Evolutionary conservation across 1,140 invertebrate species (phyloP).

Genomic region (Drosophila trapezifrons): DNA sequence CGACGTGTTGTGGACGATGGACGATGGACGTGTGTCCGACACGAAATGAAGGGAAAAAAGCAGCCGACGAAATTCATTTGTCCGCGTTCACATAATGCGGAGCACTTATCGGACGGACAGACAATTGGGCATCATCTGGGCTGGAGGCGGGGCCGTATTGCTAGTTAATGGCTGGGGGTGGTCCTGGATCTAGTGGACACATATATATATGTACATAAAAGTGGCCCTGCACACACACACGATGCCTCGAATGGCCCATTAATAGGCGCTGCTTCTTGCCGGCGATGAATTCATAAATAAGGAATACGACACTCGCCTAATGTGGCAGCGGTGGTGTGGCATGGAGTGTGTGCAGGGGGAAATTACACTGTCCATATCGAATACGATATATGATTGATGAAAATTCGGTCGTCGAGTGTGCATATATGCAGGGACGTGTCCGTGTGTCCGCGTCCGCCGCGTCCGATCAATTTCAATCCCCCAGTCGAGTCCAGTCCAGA

Average conservation of each 20-base stretch:
- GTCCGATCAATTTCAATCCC: slow-evolving; percentile 44
- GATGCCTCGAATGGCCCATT: slow-evolving; percentile 27
- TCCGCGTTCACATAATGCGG: slow-evolving; percentile 35
- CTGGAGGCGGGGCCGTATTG: slow-evolving; percentile 4
- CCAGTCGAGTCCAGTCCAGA: slow-evolving; percentile 6
- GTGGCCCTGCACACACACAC: slow-evolving; percentile 6
- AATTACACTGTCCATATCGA: slow-evolving; percentile 68
- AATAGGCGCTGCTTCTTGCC: slow-evolving; percentile 36
- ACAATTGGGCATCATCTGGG: slow-evolving; percentile 40
- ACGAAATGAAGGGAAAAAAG: slow-evolving; percentile 3
- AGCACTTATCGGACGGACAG: slow-evolving; percentile 34
- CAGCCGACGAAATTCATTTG: slow-evolving; percentile 24
- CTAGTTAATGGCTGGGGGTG: background rate
- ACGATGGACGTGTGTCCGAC: background rate
- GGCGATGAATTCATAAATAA: slow-evolving; percentile 48
- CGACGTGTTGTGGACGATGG: slow-evolving; percentile 1
- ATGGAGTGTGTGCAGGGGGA: slow-evolving; percentile 12
- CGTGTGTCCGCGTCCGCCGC: background rate
- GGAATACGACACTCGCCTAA: slow-evolving; percentile 34
- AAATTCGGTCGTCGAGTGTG: slow-evolving; percentile 45
- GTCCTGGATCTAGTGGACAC: slow-evolving; percentile 15
- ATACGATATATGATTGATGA: slow-evolving; percentile 73
- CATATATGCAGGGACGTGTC: slow-evolving; percentile 2
- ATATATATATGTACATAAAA: slow-evolving; percentile 15
- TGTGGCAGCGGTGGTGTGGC: background rate